phyloP scores from a whole-genome alignment of 2,888 invertebrate genomes.

The Luperina nickerlii region DNA sequence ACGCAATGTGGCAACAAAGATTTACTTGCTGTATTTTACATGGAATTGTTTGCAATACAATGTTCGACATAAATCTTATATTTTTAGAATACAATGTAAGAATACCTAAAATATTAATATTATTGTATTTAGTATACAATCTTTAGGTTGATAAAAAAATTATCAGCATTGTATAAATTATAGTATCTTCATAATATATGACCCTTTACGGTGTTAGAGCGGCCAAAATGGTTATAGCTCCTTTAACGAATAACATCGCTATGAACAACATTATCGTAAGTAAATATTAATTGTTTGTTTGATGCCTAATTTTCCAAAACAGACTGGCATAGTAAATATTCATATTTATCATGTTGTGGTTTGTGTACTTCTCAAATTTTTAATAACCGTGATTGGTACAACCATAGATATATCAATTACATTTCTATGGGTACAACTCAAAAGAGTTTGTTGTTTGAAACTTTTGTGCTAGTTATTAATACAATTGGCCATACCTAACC shows the following conservation, averaged over 20 bases:
- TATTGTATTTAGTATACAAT: background rate
- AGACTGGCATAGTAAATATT: background rate
- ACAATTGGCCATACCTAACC: no score
- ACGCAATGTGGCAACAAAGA: constrained; percentile 41
- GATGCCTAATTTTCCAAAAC: background rate
- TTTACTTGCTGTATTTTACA: constrained; percentile 29
- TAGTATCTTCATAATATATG: no score
- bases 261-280: background rate
- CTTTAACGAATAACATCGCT: background rate
- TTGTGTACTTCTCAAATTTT: background rate
- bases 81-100: background rate
- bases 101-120: background rate
- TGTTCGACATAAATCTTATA: background rate
- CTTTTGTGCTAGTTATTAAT: background rate
- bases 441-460: background rate
- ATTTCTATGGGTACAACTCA: background rate
- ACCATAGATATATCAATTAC: no score
- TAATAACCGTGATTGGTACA: background rate
- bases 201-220: no score
- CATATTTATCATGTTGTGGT: background rate
- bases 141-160: no score
- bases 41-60: background rate
- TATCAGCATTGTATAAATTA: background rate
- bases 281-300: background rate
- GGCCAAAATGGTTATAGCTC: no score